A percentile compares a stretch with the other conserved stretches of the same genome.
Evolutionary conservation across 2,797 vertebrate species (phyloP).

Genomic region (Diceros bicornis): DNA sequence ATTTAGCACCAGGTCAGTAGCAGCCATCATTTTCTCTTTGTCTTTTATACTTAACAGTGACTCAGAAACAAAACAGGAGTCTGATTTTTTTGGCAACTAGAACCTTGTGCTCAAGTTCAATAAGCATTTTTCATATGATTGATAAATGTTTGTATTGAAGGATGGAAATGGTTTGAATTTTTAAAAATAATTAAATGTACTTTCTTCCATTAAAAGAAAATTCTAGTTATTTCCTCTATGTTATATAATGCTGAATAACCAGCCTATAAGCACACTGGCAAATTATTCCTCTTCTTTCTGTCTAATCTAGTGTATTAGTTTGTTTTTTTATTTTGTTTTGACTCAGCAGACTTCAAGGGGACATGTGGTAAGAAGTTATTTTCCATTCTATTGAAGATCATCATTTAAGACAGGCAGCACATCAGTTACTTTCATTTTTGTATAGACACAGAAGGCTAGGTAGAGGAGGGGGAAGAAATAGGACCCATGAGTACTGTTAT

Average conservation of each 20-base stretch:
- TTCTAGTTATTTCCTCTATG: background rate
- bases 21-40: background rate
- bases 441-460: background rate
- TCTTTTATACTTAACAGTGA: background rate
- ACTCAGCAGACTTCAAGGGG: background rate
- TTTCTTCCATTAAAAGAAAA: background rate
- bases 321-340: background rate
- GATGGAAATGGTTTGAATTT: slow-evolving; percentile 17
- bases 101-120: background rate
- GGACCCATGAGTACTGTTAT: background rate
- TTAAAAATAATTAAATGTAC: background rate
- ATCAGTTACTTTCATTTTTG: background rate
- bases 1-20: background rate
- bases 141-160: slow-evolving; percentile 40
- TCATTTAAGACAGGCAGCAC: background rate
- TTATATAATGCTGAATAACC: background rate
- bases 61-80: background rate
- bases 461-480: background rate
- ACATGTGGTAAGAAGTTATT: background rate
- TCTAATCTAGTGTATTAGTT: background rate
- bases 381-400: slow-evolving; percentile 16
- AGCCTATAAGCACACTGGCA: background rate
- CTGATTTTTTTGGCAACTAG: slow-evolving; percentile 1
- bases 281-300: background rate
- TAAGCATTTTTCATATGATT: background rate